Percentiles rank a stretch among this genome's conserved stretches.
Conservation (phyloP, 1,140 invertebrate genomes). For the Stegodyphus dumicola region DNA sequence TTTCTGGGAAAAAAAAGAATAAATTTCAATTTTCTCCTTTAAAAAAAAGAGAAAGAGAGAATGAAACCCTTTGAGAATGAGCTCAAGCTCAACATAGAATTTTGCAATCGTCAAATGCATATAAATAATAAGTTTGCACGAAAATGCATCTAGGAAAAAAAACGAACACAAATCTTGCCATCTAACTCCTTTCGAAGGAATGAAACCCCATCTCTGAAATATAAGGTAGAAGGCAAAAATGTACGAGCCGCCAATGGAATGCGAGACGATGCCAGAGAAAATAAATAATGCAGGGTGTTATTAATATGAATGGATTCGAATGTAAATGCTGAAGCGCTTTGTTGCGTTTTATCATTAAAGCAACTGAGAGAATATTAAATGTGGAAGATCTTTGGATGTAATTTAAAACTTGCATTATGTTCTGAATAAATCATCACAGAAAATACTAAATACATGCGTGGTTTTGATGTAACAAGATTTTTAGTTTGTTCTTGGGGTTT, state of each 20-base stretch:
- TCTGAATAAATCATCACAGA: conserved; percentile 36
- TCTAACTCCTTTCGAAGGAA: too few species aligned
- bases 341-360: not conserved
- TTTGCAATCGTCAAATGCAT: not conserved
- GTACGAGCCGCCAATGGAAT: too few species aligned
- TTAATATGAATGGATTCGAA: conserved; percentile 19
- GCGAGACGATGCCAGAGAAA: not conserved
- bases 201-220: too few species aligned
- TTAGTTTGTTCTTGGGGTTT: not conserved
- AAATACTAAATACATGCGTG: not conserved
- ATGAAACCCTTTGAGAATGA: not conserved
- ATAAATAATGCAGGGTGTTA: conserved; percentile 29
- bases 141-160: not conserved
- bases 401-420: conserved; percentile 26
- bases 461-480: not conserved
- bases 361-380: conserved; percentile 24
- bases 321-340: not conserved
- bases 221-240: not conserved
- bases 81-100: conserved; percentile 6
- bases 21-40: too few species aligned
- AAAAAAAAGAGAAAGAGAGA: too few species aligned
- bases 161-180: not conserved
- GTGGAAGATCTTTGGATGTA: conserved; percentile 24
- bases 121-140: conserved; percentile 11
- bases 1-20: too few species aligned